A percentile compares a stretch with the other conserved stretches of the same genome.
Evolutionary conservation across 2,113 vertebrate genomes (phyloP).

Genomic region (Chauna torquata): DNA sequence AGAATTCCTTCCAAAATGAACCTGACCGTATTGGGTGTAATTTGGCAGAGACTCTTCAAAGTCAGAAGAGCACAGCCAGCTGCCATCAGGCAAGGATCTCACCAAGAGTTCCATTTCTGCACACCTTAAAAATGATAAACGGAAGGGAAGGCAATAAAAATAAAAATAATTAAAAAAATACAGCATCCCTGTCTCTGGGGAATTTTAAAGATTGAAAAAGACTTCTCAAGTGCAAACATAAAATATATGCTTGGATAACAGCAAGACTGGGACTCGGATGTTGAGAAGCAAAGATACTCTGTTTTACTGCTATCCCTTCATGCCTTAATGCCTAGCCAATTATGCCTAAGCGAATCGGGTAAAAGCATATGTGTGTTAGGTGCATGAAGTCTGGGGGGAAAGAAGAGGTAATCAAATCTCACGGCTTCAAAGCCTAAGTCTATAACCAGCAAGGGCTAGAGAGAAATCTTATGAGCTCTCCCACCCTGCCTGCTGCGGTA

Average conservation of each 20-base stretch:
- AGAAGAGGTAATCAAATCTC: not conserved
- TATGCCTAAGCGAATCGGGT: not conserved
- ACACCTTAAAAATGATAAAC: not conserved
- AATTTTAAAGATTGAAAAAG: not conserved
- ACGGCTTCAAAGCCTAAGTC: not conserved
- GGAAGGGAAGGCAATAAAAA: not conserved
- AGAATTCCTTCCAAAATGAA: not conserved
- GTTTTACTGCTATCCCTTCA: not conserved
- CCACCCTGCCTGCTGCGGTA: rapidly evolving
- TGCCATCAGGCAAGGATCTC: not conserved
- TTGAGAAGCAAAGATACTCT: not conserved
- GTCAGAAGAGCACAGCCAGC: not conserved
- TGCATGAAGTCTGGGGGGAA: not conserved
- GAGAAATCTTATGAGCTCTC: not conserved
- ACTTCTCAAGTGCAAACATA: not conserved
- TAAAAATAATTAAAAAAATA: not conserved
- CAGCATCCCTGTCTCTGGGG: not conserved
- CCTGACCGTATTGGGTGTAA: not conserved
- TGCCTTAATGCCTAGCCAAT: not conserved
- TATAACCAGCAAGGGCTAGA: not conserved
- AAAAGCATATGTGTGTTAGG: not conserved
- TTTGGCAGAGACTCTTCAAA: not conserved
- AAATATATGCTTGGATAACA: not conserved
- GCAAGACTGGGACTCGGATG: not conserved
- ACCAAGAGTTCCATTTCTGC: not conserved